Evolutionary conservation across 2,888 invertebrate genomes (phyloP), one percentile per base, ranked within the genome.

Genomic region (Sepioteuthis lessoniana): DNA sequence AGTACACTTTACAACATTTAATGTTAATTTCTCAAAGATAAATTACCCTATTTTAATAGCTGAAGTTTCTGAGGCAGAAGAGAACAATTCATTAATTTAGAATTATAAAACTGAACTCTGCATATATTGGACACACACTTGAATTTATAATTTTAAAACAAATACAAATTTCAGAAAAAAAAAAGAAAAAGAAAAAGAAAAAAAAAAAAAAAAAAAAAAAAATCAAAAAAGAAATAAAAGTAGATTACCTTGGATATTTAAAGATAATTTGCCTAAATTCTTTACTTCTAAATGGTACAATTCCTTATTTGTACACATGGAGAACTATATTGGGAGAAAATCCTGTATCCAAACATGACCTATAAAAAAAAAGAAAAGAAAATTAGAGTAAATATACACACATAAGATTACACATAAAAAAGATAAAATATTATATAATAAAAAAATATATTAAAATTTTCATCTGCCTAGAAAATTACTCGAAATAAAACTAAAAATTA

Each of bases 281-380:
- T 76, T 76, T 76, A 76, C n/a, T 76, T 76, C 76, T 76, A 76
- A 76, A 76, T 76, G 76, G 76, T 76, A 76, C 76, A 76, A 35
- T 76, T 76, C 76, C 76, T n/a, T 76, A 76, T 76, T 76, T 76
- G 76, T 76, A 76, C 76, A 76, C 76, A 76, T 76, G 76, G 76
- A 76, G 76, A 76, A n/a, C 13, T 76, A 76, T 76, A 35, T 13
- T 76, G 76, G n/a, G 76, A 76, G n/a, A 76, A 35, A 76, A 76
- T 76, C 76, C 76, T 76, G 76, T 76, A 76, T 76, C 76, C 76
- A 76, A 76, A 76, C 76, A 76, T n/a, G n/a, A 76, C 76, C 76
- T 76, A 76, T 1, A 76, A 76, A 76, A 76, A 16, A n/a, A n/a
- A n/a, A n/a, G n/a, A n/a, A 76, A 76, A 76, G 28, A 76, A 31